Percentiles rank a stretch among this genome's conserved stretches.
phyloP scores from a whole-genome alignment of 2,797 vertebrate genomes.

The Glossophaga mutica region DNA sequence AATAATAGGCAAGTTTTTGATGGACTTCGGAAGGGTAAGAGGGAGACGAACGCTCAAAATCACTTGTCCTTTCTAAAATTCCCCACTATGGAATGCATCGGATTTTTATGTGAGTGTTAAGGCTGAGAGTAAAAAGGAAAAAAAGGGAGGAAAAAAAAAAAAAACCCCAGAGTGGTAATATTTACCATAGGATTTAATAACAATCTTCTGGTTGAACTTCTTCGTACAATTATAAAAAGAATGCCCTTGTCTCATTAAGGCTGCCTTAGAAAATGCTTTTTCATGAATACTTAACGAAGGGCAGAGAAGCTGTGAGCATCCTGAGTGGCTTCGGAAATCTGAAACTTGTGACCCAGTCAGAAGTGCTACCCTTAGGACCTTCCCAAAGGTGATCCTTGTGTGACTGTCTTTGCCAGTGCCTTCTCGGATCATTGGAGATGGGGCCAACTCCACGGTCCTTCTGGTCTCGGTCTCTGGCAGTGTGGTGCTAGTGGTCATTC shows the following conservation, averaged over 20 bases:
- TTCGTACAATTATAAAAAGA: slow-evolving; percentile 56
- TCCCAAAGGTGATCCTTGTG: slow-evolving; percentile 37
- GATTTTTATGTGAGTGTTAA: not conserved
- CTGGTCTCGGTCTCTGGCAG: slow-evolving; percentile 96
- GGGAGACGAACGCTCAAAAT: not conserved
- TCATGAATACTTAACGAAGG: slow-evolving; percentile 48
- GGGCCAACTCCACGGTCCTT: slow-evolving; percentile 95
- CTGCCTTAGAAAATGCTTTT: slow-evolving; percentile 69
- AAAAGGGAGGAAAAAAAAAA: not conserved
- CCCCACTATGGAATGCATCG: not conserved
- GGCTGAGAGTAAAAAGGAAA: not conserved
- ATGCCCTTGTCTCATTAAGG: slow-evolving; percentile 68
- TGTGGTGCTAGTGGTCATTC: slow-evolving; percentile 95
- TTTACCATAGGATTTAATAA: not conserved
- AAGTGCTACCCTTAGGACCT: slow-evolving; percentile 25
- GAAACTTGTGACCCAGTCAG: not conserved
- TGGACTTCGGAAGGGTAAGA: not conserved
- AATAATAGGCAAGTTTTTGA: not conserved
- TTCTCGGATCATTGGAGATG: slow-evolving; percentile 94
- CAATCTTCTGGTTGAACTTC: slow-evolving; percentile 47
- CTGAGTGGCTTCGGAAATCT: not conserved
- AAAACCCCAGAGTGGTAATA: not conserved
- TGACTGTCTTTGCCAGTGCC: slow-evolving; percentile 85
- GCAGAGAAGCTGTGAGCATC: slow-evolving; percentile 37
- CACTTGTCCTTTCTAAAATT: not conserved